These are phyloP conservation scores for Notolabrus celidotus DNA, from an alignment of 2,797 vertebrate genomes.

Conservation along the genomic window DNA sequence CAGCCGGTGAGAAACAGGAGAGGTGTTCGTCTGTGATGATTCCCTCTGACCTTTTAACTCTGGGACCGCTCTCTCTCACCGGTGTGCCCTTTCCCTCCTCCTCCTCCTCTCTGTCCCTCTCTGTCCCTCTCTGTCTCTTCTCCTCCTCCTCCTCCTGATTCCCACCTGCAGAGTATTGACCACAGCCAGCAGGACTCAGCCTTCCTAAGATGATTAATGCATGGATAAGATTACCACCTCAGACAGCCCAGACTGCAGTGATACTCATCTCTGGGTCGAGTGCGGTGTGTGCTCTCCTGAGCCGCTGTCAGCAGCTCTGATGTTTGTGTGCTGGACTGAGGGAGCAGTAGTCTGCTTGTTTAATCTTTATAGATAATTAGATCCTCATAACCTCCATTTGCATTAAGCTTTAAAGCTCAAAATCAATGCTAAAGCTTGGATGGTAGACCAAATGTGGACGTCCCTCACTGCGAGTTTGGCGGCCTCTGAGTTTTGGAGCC, in stretches of 20 bases:
- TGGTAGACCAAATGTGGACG: no score
- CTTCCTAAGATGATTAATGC: conserved; percentile 67
- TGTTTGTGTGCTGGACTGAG: conserved; percentile 16
- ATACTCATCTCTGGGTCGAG: conserved; percentile 35
- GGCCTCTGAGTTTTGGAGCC: no score
- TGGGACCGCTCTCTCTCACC: conserved; percentile 52
- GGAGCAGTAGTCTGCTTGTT: conserved; percentile 23
- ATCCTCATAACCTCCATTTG: conserved; percentile 17
- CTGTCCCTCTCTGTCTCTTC: conserved; percentile 23
- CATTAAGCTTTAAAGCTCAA: not conserved
- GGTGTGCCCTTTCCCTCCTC: conserved; percentile 57
- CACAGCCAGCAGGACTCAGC: conserved; percentile 61
- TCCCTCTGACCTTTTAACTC: conserved; percentile 64
- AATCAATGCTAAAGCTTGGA: not conserved
- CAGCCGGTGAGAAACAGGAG: conserved; percentile 12
- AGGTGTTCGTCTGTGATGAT: conserved; percentile 48
- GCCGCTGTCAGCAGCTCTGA: conserved; percentile 12
- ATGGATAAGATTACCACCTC: conserved; percentile 62
- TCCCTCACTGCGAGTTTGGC: no score
- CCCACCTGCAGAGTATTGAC: conserved; percentile 69
- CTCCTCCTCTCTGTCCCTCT: no score
- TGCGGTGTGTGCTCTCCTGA: conserved; percentile 6
- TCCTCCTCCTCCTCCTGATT: conserved; percentile 30
- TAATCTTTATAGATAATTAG: not conserved
- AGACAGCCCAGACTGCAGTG: conserved; percentile 37